These are phyloP conservation scores for Drosophila watanabei DNA, from an alignment of 1,140 invertebrate genomes.

Conservation along the genomic window DNA sequence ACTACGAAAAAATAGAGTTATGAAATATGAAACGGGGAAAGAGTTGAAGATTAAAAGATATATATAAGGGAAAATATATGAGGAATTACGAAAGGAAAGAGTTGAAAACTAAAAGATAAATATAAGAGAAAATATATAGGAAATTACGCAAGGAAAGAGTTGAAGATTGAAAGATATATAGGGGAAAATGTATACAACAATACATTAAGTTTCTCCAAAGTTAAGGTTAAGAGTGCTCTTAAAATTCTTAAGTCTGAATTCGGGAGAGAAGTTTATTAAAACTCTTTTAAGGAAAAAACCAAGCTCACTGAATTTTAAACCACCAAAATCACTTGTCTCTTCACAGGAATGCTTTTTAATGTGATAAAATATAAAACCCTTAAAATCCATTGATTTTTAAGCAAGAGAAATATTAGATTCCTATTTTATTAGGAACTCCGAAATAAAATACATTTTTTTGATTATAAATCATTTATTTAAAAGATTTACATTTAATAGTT, in stretches of 20 bases:
- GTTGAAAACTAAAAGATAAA: neutral
- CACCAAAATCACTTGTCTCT: no score
- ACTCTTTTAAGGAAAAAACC: neutral
- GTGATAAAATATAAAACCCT: no score
- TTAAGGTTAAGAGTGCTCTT: neutral
- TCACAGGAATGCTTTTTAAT: no score
- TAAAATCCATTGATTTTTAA: no score
- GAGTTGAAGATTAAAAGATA: neutral
- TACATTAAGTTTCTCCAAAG: neutral
- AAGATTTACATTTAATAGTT: no score
- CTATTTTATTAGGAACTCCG: no score
- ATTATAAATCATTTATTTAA: no score
- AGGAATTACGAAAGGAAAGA: neutral
- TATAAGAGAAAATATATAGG: neutral
- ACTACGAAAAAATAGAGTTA: neutral
- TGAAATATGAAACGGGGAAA: neutral
- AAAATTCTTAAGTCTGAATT: neutral
- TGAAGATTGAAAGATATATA: neutral
- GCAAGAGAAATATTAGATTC: no score
- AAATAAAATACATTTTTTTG: no score
- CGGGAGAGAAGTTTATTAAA: neutral
- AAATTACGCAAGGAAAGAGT: neutral
- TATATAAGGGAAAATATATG: no score
- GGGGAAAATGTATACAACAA: neutral
- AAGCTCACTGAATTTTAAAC: neutral